Base-by-base conservation (phyloP, 1,140 invertebrate genomes). In the Zaprionus tsacasi region DNA sequence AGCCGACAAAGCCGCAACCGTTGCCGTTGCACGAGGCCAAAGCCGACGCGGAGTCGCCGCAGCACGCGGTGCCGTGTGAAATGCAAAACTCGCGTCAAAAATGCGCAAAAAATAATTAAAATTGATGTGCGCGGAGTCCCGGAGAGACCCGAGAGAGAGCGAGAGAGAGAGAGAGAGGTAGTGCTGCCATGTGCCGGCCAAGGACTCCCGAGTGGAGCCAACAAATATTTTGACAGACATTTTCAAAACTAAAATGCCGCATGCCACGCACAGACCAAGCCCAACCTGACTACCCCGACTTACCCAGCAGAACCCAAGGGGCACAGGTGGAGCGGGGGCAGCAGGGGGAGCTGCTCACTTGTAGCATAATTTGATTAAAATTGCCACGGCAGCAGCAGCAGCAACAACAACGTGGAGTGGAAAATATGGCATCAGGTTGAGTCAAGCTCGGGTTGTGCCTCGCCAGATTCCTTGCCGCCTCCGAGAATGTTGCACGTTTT, bases 301-400 rank as follows among this genome's bases (percentile, higher is more conserved):
- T 21, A 2, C 27, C 25, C 36, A n/a, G 27, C 27, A 30, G 27
- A 59, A 27, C 54, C 17, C 52, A 38, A 72, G n/a, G 64, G 25
- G n/a, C 45, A 70, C 75, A 11, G 55, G 15, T 8, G 40, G 11
- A 13, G 7, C 27, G 35, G 43, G 48, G 21, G 21, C 75, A 11
- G 55, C 12, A 13, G 40, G 11, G 7, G 43, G 48, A 45, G 59
- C 43, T 70, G 72, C 64, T 69, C 75, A 61, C 74, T 77, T 78
- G 60, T 48, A 61, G 67, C 77, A 83, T 88, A 87, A 87, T 87
- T 87, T 88, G 82, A 87, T 87, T 87, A 88, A 88, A 83, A 76
- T 81, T 72, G 57, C 83, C 83, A 74, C 61, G 79, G 55, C 50
- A 40, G 38, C 38, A 40, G 52, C 36, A 63, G 67, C 43, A 30